phyloP scores from a whole-genome alignment of 2,113 vertebrate genomes.

The Nyctibius bracteatus region DNA sequence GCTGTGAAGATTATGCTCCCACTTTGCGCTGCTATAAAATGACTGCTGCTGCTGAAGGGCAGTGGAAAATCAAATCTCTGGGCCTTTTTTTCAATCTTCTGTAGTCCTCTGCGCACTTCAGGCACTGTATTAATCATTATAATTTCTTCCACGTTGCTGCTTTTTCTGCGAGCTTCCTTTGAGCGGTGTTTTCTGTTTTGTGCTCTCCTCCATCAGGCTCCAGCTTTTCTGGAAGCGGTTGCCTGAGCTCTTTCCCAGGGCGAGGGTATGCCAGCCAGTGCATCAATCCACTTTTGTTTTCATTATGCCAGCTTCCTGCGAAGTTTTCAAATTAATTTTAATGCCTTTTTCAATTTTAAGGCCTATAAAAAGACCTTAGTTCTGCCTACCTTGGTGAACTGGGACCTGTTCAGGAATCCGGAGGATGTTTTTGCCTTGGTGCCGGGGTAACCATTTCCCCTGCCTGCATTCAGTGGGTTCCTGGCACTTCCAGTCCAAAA shows the following conservation, averaged over 20 bases:
- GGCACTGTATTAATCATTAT: slow-evolving; percentile 3
- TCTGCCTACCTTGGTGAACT: slow-evolving; percentile 55
- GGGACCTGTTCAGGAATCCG: slow-evolving; percentile 43
- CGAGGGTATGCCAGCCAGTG: slow-evolving; percentile 36
- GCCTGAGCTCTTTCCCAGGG: slow-evolving; percentile 64
- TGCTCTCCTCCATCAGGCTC: slow-evolving; percentile 7
- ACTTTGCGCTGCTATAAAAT: neutral
- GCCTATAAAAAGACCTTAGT: slow-evolving; percentile 53
- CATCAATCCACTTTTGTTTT: slow-evolving; percentile 66
- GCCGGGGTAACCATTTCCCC: neutral
- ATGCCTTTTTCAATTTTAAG: slow-evolving; percentile 65
- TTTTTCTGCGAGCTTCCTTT: slow-evolving; percentile 11
- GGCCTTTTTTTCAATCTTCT: slow-evolving; percentile 5
- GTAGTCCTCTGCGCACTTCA: slow-evolving; percentile 8
- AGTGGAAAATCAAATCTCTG: slow-evolving; percentile 33
- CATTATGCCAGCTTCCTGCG: slow-evolving; percentile 69
- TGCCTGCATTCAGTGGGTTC: neutral
- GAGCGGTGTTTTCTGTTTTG: neutral
- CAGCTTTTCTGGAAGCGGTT: slow-evolving; percentile 27
- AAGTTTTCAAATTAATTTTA: slow-evolving; percentile 76
- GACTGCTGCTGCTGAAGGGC: neutral
- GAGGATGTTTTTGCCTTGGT: neutral
- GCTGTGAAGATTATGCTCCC: neutral
- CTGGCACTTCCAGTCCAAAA: neutral
- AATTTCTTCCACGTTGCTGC: slow-evolving; percentile 36